Evolutionary conservation across 1,140 invertebrate genomes (phyloP).

Genomic region (Archivesica marissinica): DNA sequence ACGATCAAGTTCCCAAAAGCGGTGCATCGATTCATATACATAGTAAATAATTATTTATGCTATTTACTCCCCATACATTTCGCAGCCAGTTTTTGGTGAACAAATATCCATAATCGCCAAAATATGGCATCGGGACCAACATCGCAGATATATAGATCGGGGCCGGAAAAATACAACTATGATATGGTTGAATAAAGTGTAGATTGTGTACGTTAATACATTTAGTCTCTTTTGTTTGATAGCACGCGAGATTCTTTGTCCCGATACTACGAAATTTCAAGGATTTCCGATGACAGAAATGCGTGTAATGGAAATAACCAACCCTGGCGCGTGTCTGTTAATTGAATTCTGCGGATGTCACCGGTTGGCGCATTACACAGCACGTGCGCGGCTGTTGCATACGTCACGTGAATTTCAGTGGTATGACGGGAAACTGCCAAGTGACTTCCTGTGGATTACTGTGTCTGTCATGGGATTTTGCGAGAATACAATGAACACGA

Average conservation of each 20-base stretch:
- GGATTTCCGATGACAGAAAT: neutral
- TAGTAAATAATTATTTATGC: no score
- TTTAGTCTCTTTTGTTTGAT: no score
- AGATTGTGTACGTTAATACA: no score
- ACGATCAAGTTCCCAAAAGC: no score
- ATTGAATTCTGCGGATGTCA: slow-evolving; percentile 12
- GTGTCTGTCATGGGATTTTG: neutral
- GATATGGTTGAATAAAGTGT: no score
- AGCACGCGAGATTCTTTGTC: slow-evolving; percentile 9
- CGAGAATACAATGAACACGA: neutral
- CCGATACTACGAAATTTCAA: neutral
- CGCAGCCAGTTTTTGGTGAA: no score
- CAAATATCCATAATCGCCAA: no score
- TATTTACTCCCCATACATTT: no score
- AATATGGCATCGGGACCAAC: no score
- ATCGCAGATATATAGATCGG: no score
- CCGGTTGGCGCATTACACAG: neutral
- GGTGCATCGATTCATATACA: no score
- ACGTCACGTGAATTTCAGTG: neutral
- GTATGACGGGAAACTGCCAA: neutral
- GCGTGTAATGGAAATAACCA: neutral
- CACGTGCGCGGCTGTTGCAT: slow-evolving; percentile 1
- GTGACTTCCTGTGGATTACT: neutral
- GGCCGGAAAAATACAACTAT: no score
- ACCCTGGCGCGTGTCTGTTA: slow-evolving; percentile 13